These are phyloP conservation scores for Erannis defoliaria DNA, from an alignment of 2,888 invertebrate species.

Conservation along the genomic window DNA sequence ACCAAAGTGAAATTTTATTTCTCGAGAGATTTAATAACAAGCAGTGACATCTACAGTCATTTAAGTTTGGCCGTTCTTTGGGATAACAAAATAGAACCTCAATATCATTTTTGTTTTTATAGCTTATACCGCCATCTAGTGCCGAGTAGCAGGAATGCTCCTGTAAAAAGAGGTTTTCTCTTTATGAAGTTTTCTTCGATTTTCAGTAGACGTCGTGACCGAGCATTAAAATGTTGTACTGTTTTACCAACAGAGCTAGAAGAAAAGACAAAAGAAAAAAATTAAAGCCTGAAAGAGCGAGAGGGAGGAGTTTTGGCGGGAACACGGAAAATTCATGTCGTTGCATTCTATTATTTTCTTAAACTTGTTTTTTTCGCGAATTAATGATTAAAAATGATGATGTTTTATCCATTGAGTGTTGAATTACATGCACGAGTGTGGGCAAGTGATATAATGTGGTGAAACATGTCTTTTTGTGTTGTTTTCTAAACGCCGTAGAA, in stretches of 20 bases:
- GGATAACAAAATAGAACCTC: neutral
- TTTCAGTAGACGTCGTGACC: slow-evolving; percentile 33
- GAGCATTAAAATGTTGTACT: neutral
- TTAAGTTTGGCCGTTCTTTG: neutral
- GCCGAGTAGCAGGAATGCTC: slow-evolving; percentile 54
- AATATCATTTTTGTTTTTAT: neutral
- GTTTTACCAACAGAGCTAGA: slow-evolving; percentile 39
- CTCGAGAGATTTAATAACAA: neutral
- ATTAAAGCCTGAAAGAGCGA: neutral
- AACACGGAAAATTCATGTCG: too few relatives aligned
- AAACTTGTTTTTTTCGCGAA: too few relatives aligned
- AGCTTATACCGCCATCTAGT: slow-evolving; percentile 59
- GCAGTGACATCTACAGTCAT: slow-evolving; percentile 32
- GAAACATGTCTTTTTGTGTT: too few relatives aligned
- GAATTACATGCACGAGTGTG: too few relatives aligned
- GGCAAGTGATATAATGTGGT: too few relatives aligned
- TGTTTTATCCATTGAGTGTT: too few relatives aligned
- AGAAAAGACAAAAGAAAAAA: slow-evolving; percentile 1
- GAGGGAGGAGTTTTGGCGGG: too few relatives aligned
- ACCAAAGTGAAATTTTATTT: too few relatives aligned
- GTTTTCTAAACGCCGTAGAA: too few relatives aligned
- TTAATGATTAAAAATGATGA: too few relatives aligned
- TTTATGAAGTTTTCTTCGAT: slow-evolving; percentile 17
- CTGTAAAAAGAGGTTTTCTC: slow-evolving; percentile 5
- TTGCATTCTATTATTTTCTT: too few relatives aligned